Percentiles rank a stretch among this genome's conserved stretches.
Evolutionary conservation across 1,140 invertebrate species (phyloP).

Genomic region (Nasonia vitripennis): DNA sequence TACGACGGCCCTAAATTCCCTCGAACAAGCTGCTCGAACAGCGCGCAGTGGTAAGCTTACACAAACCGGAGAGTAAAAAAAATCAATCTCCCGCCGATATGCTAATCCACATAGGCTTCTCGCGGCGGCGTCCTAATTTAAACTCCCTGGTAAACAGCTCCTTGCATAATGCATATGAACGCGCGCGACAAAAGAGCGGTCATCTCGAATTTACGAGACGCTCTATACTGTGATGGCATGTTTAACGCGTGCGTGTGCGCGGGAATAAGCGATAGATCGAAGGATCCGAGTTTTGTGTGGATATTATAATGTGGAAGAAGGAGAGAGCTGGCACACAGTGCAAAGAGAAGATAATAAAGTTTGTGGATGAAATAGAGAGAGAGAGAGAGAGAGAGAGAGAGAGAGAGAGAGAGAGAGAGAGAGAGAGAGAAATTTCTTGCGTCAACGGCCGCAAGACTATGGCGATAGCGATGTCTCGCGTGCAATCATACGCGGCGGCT

Average conservation of each 20-base stretch:
- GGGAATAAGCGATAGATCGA: background rate
- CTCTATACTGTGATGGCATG: too few species aligned
- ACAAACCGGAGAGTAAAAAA: background rate
- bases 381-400: background rate
- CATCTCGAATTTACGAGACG: background rate
- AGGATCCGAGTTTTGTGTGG: background rate
- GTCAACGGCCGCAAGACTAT: background rate
- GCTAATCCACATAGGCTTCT: background rate
- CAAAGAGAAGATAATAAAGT: background rate
- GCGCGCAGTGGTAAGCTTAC: background rate
- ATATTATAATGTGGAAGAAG: background rate
- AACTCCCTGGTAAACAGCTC: background rate
- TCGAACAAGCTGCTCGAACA: background rate
- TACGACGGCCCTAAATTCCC: background rate
- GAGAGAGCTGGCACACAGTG: background rate
- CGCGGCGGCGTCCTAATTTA: background rate
- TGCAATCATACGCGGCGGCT: background rate
- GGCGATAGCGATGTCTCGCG: constrained; percentile 1
- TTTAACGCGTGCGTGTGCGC: background rate
- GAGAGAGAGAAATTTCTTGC: constrained; percentile 6
- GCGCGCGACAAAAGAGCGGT: background rate
- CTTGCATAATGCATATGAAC: background rate
- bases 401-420: background rate
- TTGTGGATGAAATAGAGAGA: background rate
- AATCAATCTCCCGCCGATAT: background rate